Evolutionary conservation across 2,113 vertebrate genomes (phyloP).

Genomic region (Rhynchomys soricoides): DNA sequence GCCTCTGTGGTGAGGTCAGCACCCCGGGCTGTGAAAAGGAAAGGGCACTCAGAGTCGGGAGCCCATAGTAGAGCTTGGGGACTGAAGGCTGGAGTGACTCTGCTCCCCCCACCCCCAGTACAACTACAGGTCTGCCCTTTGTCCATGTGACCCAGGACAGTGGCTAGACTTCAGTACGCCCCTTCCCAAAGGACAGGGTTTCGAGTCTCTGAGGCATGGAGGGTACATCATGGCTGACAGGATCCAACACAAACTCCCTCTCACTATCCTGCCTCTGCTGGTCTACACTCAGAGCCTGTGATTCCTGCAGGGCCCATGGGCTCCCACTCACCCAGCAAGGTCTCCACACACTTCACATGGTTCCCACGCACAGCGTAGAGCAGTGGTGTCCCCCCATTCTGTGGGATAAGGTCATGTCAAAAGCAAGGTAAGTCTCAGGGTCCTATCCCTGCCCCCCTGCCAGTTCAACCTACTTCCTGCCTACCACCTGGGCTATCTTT

Average conservation of each 20-base stretch:
- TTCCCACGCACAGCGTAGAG: conserved; percentile 97
- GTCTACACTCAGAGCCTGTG: background rate
- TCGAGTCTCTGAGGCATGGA: background rate
- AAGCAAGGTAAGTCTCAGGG: background rate
- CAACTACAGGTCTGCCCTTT: background rate
- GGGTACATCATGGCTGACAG: background rate
- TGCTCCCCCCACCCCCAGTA: too few species aligned
- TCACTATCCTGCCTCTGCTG: background rate
- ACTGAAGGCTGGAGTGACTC: too few species aligned
- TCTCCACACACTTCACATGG: conserved; percentile 94
- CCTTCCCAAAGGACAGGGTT: background rate
- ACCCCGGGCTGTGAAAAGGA: conserved; percentile 85
- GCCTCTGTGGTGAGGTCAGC: conserved; percentile 96
- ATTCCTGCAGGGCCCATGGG: background rate
- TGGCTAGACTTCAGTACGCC: background rate
- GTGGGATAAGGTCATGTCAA: background rate
- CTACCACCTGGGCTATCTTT: background rate
- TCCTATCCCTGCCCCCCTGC: background rate
- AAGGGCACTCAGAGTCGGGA: background rate
- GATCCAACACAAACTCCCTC: background rate
- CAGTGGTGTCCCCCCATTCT: conserved; percentile 97
- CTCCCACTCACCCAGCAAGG: conserved; percentile 90
- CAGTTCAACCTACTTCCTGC: background rate
- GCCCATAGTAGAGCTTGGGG: too few species aligned
- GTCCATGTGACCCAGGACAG: background rate